Evolutionary conservation across 2,888 invertebrate genomes (phyloP), one percentile per base, ranked within the genome.

Genomic region (Metopia argyrocephala): DNA sequence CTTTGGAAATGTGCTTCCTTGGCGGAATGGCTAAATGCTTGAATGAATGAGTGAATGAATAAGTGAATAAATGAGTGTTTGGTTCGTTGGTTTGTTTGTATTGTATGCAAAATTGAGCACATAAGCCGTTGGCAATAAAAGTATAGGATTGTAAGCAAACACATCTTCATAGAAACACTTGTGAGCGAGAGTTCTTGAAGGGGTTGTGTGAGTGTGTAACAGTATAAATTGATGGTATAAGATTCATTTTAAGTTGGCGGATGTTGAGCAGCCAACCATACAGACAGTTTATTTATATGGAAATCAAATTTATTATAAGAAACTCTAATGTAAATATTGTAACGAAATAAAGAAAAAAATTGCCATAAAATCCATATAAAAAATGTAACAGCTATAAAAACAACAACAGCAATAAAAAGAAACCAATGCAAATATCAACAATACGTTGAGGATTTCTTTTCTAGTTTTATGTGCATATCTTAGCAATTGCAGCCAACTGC

Each of bases 291-390:
- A 81, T 81, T 81, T 81, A 66, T 81, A 74, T 70, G 76, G 59
- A 81, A 81, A 81, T 81, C 81, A 78, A 81, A 81, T 81, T 78
- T 81, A 81, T 81, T 78, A 81, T 78, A 81, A 74, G 76, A 74
- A 66, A 74, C 57, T 73, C 50, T 69, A 76, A 78, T 78, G 78
- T 66, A 71, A 71, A 78, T 78, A 78, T 71, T 66, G 50, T 28
- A 57, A 57, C 15, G 15, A 50, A 38, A 56, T 25, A 31, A 9
- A 56, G n/a, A 52, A 54, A 45, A 52, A 65, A 15, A n/a, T n/a
- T n/a, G n/a, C n/a, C n/a, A n/a, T n/a, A n/a, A n/a, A n/a, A n/a
- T n/a, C n/a, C n/a, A n/a, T n/a, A n/a, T n/a, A 20, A 21, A 38
- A 31, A 4, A 12, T 54, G 23, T 52, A 62, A 38, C 15, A 54